Percentiles rank a stretch among this genome's conserved stretches.
phyloP scores from a whole-genome alignment of 2,797 vertebrate species.

The Dendrocincla tyrannina region DNA sequence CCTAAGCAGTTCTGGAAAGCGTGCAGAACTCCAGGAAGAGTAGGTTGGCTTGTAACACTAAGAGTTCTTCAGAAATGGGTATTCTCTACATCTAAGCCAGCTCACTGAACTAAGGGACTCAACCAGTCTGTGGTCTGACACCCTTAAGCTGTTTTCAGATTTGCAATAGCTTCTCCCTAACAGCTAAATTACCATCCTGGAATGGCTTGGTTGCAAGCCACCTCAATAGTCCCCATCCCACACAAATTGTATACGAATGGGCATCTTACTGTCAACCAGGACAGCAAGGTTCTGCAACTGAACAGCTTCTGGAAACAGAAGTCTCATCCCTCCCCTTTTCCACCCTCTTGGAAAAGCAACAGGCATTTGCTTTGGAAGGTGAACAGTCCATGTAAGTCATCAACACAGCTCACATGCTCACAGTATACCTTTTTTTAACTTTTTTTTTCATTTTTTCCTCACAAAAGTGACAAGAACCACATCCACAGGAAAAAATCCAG shows the following conservation, averaged over 20 bases:
- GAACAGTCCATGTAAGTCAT: neutral
- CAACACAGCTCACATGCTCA: neutral
- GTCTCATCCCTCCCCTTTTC: neutral
- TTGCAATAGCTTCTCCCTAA: neutral
- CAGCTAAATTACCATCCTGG: neutral
- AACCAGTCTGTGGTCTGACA: neutral
- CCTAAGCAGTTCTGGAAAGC: neutral
- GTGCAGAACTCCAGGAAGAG: neutral
- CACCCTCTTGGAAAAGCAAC: neutral
- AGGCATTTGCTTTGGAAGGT: neutral
- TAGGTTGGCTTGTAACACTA: neutral
- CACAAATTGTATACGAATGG: neutral
- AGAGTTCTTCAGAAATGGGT: neutral
- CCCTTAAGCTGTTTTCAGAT: neutral
- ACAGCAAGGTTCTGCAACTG: neutral
- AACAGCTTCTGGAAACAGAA: neutral
- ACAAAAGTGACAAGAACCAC: neutral
- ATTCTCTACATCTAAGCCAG: neutral
- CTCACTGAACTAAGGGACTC: neutral
- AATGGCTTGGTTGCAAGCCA: accelerated
- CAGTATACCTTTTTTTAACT: neutral
- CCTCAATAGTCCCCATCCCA: neutral
- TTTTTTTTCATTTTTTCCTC: neutral
- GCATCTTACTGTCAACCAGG: neutral
- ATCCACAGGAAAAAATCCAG: neutral